A percentile compares a stretch with the other conserved stretches of the same genome.
phyloP scores from a whole-genome alignment of 2,113 vertebrate genomes.

The Larimichthys crocea region DNA sequence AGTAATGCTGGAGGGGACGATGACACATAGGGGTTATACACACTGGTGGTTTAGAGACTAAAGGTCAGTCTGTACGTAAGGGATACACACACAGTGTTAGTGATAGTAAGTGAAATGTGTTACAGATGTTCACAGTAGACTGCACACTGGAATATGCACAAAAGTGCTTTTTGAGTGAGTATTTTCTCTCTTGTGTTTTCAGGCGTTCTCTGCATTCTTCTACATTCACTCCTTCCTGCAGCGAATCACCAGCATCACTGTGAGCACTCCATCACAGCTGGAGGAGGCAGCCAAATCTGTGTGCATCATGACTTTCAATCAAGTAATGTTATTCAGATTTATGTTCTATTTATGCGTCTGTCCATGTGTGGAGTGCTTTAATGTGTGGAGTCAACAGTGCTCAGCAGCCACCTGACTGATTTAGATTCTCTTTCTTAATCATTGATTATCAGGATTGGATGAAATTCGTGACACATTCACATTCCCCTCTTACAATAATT shows the following conservation, averaged over 20 bases:
- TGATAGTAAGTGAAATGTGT: no score
- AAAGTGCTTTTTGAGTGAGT: not conserved
- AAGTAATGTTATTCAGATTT: slow-evolving; percentile 77
- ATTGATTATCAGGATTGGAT: no score
- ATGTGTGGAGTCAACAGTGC: no score
- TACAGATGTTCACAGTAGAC: not conserved
- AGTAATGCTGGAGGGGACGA: slow-evolving; percentile 11
- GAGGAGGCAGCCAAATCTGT: slow-evolving; percentile 70
- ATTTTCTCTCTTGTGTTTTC: slow-evolving; percentile 12
- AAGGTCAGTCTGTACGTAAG: slow-evolving; percentile 8
- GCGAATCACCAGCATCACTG: slow-evolving; percentile 71
- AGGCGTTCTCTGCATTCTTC: slow-evolving; percentile 97
- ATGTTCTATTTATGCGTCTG: not conserved
- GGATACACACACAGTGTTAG: not conserved
- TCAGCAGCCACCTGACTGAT: not conserved
- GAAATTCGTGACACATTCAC: no score
- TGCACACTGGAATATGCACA: not conserved
- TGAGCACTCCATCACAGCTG: slow-evolving; percentile 82
- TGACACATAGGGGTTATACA: not conserved
- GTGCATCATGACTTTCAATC: slow-evolving; percentile 84
- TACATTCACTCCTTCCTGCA: slow-evolving; percentile 90
- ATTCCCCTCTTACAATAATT: not conserved
- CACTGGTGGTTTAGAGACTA: not conserved
- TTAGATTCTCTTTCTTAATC: not conserved
- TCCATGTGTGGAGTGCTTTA: not conserved